Base-by-base conservation (phyloP, 2,113 vertebrate species). In the Calcarius ornatus region DNA sequence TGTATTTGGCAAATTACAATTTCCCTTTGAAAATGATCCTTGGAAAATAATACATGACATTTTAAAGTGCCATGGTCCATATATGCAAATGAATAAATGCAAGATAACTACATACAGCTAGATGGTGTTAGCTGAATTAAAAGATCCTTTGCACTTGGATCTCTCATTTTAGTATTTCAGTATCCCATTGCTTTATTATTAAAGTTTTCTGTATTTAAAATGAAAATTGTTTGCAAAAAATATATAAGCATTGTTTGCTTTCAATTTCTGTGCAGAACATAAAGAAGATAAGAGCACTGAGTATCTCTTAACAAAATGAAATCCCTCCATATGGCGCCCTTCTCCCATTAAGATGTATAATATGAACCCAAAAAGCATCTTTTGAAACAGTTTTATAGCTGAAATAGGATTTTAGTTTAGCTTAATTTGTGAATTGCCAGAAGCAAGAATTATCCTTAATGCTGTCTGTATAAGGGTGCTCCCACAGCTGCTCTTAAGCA, bases 391-490 rank as follows among this genome's bases (percentile, higher is more conserved):
- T 94, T 92, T 78, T 90, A 75, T 84, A 86, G 76, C 53, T 90
- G 88, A 88, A 95, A 94, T 76, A 77, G 69, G 76, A 78, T 75
- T 95, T 94, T 92, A 95, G 82, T 94, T 95, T 88, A 88, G 79
- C 90, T 90, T 97, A 93, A 96, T 95, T 96, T 78, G 90, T 95
- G 94, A 95, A 93, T 90, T 94, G 93, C 95, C 88, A 88, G 72
- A 88, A 90, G 93, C 82, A 92, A 88, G 93, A 92, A 94, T 90
- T 96, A 88, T 92, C 90, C 86, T 75, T 95, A 91, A 89, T 80
- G 79, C 54, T 95, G n/a, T 77, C 68, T 95, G 24, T 77, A 30
- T 81, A 56, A 89, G 90, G 63, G 73, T 87, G 63, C 78, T 89
- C 81, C 77, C 79, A 66, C 80, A 95, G 86, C 63, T 95, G 85